These are phyloP conservation scores for Cataglyphis hispanica DNA, from an alignment of 1,140 invertebrate genomes.

Conservation along the genomic window DNA sequence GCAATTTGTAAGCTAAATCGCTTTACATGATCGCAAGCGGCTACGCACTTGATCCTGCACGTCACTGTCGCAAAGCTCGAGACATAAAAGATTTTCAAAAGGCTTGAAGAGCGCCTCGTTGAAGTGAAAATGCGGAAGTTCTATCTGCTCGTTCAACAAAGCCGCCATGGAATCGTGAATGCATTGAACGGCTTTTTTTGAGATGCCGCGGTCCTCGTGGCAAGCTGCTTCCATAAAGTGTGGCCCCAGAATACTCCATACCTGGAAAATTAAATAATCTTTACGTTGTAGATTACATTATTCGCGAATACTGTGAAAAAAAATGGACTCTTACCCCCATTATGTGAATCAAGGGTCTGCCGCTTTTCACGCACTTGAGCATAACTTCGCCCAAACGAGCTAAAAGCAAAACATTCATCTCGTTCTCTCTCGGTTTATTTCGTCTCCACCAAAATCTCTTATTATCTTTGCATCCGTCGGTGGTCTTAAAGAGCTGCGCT, in stretches of 20 bases:
- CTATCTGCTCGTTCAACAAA: constrained; percentile 94
- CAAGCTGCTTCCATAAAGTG: constrained; percentile 98
- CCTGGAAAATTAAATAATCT: constrained; percentile 71
- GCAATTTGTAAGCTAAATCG: not conserved
- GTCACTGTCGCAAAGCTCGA: constrained; percentile 96
- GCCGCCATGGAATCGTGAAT: constrained; percentile 97
- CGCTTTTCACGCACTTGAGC: constrained; percentile 94
- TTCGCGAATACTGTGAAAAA: too few relatives aligned
- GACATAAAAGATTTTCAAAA: constrained; percentile 96
- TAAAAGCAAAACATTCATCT: constrained; percentile 89
- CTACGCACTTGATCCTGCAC: constrained; percentile 92
- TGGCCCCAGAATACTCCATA: constrained; percentile 95
- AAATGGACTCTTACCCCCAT: constrained; percentile 88
- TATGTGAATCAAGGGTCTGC: constrained; percentile 95
- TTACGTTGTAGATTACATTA: not conserved
- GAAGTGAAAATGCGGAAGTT: constrained; percentile 97
- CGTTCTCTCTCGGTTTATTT: constrained; percentile 85
- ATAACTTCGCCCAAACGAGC: constrained; percentile 95
- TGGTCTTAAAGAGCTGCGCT: constrained; percentile 90
- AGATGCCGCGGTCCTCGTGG: constrained; percentile 95
- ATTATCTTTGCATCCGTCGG: constrained; percentile 82
- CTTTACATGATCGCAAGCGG: not conserved
- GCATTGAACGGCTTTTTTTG: constrained; percentile 96
- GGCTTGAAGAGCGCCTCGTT: constrained; percentile 98
- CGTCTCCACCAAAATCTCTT: constrained; percentile 87